Evolutionary conservation across 2,888 invertebrate species (phyloP).

Genomic region (Pilophorus perplexus): DNA sequence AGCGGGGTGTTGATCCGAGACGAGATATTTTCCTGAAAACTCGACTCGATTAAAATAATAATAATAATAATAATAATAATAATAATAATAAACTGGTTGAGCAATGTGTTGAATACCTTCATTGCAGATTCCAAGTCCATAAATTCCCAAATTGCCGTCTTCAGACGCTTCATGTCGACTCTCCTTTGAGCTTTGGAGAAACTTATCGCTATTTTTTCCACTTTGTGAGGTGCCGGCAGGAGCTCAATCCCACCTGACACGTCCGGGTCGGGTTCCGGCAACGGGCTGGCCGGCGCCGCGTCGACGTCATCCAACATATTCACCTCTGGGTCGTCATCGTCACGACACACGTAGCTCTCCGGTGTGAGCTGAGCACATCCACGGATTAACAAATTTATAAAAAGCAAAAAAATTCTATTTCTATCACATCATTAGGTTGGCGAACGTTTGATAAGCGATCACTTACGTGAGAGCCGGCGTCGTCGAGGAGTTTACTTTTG

Average conservation of each 20-base stretch:
- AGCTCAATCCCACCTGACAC: conserved; percentile 22
- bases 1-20: neutral
- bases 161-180: conserved; percentile 43
- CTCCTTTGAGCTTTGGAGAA: conserved; percentile 44
- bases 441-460: no score
- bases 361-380: conserved; percentile 7
- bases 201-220: conserved; percentile 38
- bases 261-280: neutral
- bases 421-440: no score
- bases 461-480: neutral
- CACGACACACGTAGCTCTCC: conserved; percentile 2
- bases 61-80: no score
- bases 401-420: no score
- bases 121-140: conserved; percentile 32
- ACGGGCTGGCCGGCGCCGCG: neutral
- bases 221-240: conserved; percentile 42
- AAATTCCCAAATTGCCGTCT: conserved; percentile 42
- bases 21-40: conserved; percentile 25
- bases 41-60: no score
- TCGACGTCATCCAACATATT: conserved; percentile 15
- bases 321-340: conserved; percentile 11
- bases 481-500: neutral
- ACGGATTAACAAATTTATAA: no score
- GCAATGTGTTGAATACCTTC: neutral
- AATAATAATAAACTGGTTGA: neutral